These are phyloP conservation scores for Enteromius argenteus DNA, from an alignment of 2,797 vertebrate genomes.

Conservation along the genomic window DNA sequence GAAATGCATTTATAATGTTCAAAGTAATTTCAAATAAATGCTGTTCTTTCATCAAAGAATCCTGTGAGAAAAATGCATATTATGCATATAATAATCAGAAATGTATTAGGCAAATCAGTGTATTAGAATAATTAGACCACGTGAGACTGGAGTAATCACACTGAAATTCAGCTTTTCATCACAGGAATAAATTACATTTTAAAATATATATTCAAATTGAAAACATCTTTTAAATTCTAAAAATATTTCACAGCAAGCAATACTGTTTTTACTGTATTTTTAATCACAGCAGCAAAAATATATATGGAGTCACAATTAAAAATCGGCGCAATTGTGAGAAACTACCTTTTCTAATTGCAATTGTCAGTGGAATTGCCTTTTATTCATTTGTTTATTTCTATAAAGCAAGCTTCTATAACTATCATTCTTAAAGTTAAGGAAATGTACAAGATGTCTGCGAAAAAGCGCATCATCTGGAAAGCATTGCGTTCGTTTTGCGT, in stretches of 20 bases:
- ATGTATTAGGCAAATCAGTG: not conserved
- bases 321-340: not conserved
- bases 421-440: not conserved
- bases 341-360: not conserved
- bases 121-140: not conserved
- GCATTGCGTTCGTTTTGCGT: not conserved
- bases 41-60: not conserved
- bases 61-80: not conserved
- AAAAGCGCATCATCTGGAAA: not conserved
- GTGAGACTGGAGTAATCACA: not conserved
- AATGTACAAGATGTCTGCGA: not conserved
- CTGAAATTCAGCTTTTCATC: not conserved
- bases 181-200: too few species aligned
- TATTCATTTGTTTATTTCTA: not conserved
- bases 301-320: not conserved
- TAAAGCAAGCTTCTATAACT: not conserved
- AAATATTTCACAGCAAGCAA: not conserved
- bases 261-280: not conserved
- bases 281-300: not conserved
- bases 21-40: not conserved
- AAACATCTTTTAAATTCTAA: not conserved
- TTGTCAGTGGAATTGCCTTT: not conserved
- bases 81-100: not conserved
- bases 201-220: not conserved
- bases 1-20: not conserved